Evolutionary conservation across 2,888 invertebrate genomes (phyloP).

Genomic region (Epiblema foenella): DNA sequence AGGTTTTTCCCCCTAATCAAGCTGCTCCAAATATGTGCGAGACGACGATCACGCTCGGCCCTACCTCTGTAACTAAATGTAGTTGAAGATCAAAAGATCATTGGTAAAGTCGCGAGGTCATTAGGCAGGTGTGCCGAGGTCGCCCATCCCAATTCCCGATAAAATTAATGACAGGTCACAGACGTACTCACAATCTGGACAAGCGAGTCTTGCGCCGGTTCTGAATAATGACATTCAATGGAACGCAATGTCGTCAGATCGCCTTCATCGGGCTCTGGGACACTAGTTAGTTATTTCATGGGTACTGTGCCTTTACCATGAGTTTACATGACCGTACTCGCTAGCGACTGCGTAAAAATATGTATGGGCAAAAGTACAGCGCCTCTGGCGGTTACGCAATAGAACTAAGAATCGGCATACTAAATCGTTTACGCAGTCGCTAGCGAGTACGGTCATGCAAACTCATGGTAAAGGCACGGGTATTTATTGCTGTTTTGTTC

Average conservation of each 20-base stretch:
- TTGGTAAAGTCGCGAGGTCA: constrained; percentile 29
- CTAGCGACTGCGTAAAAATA: too few relatives aligned
- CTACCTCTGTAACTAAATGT: background rate
- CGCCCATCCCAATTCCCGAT: constrained; percentile 60
- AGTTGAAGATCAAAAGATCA: constrained; percentile 11
- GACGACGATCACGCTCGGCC: too few relatives aligned
- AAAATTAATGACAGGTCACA: constrained; percentile 46
- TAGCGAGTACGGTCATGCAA: too few relatives aligned
- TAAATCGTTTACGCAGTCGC: too few relatives aligned
- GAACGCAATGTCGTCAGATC: constrained; percentile 11
- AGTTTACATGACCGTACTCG: too few relatives aligned
- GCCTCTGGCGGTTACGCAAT: too few relatives aligned
- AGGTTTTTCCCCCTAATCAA: too few relatives aligned
- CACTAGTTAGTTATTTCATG: constrained; percentile 1
- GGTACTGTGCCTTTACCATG: background rate
- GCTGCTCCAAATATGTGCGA: too few relatives aligned
- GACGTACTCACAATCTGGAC: constrained; percentile 25
- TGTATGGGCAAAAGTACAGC: too few relatives aligned
- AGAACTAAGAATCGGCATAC: too few relatives aligned
- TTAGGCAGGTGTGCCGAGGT: constrained; percentile 50
- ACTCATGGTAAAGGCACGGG: too few relatives aligned
- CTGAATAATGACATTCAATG: constrained; percentile 7
- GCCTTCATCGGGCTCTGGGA: background rate
- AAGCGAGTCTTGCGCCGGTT: constrained; percentile 9
- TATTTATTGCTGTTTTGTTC: too few relatives aligned